These are phyloP conservation scores for Eupithecia exiguata DNA, from an alignment of 2,888 invertebrate species.

Conservation along the genomic window DNA sequence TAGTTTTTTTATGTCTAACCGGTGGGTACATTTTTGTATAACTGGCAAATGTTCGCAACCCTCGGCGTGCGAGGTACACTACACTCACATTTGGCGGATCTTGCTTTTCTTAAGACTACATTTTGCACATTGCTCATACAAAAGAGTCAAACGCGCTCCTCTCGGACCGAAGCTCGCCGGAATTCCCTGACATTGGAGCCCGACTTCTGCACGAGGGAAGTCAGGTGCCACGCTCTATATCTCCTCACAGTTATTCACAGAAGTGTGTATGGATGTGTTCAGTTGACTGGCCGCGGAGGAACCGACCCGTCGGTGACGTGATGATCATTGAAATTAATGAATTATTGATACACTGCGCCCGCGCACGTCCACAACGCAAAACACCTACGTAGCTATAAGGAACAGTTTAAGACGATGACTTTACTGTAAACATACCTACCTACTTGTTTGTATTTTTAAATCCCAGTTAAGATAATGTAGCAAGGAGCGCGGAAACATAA, in stretches of 20 bases:
- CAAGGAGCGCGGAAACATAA: too few relatives aligned
- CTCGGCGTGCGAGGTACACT: too few relatives aligned
- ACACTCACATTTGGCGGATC: too few relatives aligned
- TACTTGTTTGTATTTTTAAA: background rate
- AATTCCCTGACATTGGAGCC: background rate
- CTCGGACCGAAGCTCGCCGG: background rate
- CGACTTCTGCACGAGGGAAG: too few relatives aligned
- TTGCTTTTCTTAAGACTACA: too few relatives aligned
- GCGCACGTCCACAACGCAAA: background rate
- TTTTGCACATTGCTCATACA: too few relatives aligned
- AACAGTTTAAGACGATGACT: background rate
- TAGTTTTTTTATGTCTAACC: too few relatives aligned
- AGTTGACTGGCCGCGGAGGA: background rate
- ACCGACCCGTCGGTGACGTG: background rate
- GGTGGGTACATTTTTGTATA: too few relatives aligned
- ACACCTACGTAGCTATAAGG: background rate
- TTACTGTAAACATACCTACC: background rate
- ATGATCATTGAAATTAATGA: background rate
- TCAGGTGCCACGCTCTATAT: background rate
- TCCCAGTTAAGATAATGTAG: background rate
- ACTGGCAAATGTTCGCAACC: too few relatives aligned
- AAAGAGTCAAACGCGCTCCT: slow-evolving; percentile 41
- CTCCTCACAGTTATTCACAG: background rate
- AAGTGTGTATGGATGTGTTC: background rate
- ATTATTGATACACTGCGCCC: background rate